Percentiles rank a stretch among this genome's conserved stretches.
Evolutionary conservation across 2,888 invertebrate genomes (phyloP).

Genomic region (Megamerina dolium): DNA sequence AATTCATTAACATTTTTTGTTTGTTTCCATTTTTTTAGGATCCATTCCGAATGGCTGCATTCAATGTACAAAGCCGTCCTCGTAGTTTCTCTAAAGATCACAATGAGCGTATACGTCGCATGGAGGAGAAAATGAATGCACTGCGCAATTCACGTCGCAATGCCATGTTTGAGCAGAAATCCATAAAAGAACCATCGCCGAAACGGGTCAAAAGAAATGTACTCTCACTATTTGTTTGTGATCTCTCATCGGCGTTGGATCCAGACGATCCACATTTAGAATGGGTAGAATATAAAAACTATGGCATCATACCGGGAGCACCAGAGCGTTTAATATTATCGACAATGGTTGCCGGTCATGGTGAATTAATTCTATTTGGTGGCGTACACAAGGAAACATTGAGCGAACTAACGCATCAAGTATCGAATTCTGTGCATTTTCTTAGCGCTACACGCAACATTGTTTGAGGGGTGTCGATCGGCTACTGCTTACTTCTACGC

Average conservation of each 20-base stretch:
- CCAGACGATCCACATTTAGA: conserved; percentile 53
- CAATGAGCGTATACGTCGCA: conserved; percentile 58
- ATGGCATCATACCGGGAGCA: conserved; percentile 60
- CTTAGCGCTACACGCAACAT: conserved; percentile 62
- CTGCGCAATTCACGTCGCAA: conserved; percentile 43
- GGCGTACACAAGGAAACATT: conserved; percentile 79
- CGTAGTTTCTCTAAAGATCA: conserved; percentile 55
- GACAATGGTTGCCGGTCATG: conserved; percentile 80
- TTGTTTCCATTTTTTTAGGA: conserved; percentile 31
- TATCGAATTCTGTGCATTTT: conserved; percentile 72
- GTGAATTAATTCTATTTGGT: conserved; percentile 93
- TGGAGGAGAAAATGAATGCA: conserved; percentile 58
- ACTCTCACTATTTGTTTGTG: conserved; percentile 78
- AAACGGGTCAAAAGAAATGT: conserved; percentile 63
- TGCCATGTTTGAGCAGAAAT: conserved; percentile 30
- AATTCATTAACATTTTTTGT: no score
- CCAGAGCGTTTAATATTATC: conserved; percentile 90
- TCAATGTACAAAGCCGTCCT: conserved; percentile 48
- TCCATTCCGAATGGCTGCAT: conserved; percentile 56
- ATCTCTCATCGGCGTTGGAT: conserved; percentile 67
- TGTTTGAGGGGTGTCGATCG: no score
- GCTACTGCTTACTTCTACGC: no score
- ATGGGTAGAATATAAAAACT: conserved; percentile 53
- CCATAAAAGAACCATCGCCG: conserved; percentile 47
- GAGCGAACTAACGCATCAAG: conserved; percentile 59